phyloP scores from a whole-genome alignment of 1,140 invertebrate species.

The Cherax destructor region DNA sequence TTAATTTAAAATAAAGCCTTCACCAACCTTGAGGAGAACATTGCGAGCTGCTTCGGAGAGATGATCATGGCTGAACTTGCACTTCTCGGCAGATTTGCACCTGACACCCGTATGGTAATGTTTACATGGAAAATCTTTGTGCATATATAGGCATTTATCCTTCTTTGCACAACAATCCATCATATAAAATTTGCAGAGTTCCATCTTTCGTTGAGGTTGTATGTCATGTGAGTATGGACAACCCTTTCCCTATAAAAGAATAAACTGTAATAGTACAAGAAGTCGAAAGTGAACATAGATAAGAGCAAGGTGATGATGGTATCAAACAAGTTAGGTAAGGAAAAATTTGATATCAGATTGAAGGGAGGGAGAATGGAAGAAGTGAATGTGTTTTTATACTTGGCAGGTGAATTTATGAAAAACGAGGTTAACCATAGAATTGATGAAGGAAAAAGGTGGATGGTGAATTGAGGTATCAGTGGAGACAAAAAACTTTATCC shows the following conservation, averaged over 20 bases:
- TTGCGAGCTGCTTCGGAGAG: conserved; percentile 84
- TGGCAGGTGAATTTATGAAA: too few species aligned
- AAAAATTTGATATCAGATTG: too few species aligned
- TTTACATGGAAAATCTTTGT: conserved; percentile 98
- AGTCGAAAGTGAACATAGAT: too few species aligned
- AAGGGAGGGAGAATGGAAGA: too few species aligned
- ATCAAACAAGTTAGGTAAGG: too few species aligned
- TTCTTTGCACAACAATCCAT: conserved; percentile 96
- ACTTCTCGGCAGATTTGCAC: conserved; percentile 87
- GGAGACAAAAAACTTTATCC: too few species aligned
- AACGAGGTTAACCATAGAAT: too few species aligned
- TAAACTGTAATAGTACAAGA: background rate
- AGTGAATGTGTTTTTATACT: too few species aligned
- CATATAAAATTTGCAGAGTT: conserved; percentile 97
- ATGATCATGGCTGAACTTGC: conserved; percentile 95
- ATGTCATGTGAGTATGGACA: conserved; percentile 92
- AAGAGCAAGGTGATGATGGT: too few species aligned
- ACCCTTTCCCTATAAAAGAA: conserved; percentile 80
- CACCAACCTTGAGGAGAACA: conserved; percentile 81
- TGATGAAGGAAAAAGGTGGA: too few species aligned
- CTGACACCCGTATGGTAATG: conserved; percentile 94
- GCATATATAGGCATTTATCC: conserved; percentile 97
- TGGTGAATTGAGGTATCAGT: too few species aligned
- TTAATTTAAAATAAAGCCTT: background rate
- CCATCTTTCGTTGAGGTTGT: conserved; percentile 89